Evolutionary conservation across 2,888 invertebrate genomes (phyloP), one percentile per base, ranked within the genome.

Genomic region (Standfussiana lucernea): DNA sequence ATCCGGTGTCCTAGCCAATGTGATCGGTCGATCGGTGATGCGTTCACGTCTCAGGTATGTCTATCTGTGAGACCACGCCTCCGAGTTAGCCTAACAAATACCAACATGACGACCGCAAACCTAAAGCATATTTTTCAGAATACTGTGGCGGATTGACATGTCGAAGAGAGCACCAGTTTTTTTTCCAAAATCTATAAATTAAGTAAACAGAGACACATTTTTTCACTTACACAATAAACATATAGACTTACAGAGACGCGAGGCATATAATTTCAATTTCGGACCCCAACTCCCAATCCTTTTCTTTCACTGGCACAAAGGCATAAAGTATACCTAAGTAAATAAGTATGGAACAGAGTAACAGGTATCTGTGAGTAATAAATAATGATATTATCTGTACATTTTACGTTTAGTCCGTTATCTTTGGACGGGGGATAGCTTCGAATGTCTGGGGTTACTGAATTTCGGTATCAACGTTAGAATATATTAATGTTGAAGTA

Each of bases 301-400:
- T 74, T 65, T 74, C 62, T 11, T n/a, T 21, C 42, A 50, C 32
- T 45, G 37, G 21, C 42, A 8, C 24, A n/a, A 45, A 45, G 11
- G 5, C n/a, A 75, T 37, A 35, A 67, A 69, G 83, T 66, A 66
- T 47, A 69, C 45, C 61, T 65, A 64, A 40, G 40, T 75, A 77
- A 72, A 69, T 77, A 62, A 71, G 67, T 83, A 67, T 68, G 40
- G 5, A 65, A 59, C 40, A 37, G 18, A n/a, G 72, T 77, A 73
- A 75, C 72, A 78, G 83, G 86, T 83, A 86, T 75, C 76, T 80
- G 53, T 67, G 64, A 65, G 59, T 75, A 78, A 86, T 88, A 88
- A 86, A 86, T 88, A 76, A 86, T 78, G 88, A 86, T 88, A 45
- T 56, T 78, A 86, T 88, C 69, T 72, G 50, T 62, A 81, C 76